Percentiles rank a stretch among this genome's conserved stretches.
Conservation (phyloP, 2,797 vertebrate species). For the Apogon talboti region DNA sequence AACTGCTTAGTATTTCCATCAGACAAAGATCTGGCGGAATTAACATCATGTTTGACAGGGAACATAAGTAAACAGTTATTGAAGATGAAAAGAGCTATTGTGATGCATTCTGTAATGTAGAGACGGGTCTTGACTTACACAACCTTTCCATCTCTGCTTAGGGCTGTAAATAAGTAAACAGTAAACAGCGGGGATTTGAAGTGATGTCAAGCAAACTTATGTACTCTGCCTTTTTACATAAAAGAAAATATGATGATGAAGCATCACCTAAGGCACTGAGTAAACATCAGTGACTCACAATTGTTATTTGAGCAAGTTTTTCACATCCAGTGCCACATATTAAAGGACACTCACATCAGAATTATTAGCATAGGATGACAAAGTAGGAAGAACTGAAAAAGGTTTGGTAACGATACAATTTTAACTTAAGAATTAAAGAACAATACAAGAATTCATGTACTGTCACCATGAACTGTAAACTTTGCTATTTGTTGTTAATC, state of each 20-base stretch:
- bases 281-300: constrained; percentile 29
- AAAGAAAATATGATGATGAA: constrained; percentile 49
- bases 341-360: neutral
- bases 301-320: constrained; percentile 13
- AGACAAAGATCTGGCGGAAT: constrained; percentile 57
- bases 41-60: constrained; percentile 58
- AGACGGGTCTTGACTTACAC: constrained; percentile 52
- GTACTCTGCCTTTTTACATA: constrained; percentile 39
- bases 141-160: constrained; percentile 50
- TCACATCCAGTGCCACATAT: neutral
- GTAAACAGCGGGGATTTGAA: constrained; percentile 50
- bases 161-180: constrained; percentile 66
- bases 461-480: too few relatives aligned
- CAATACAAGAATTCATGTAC: too few relatives aligned
- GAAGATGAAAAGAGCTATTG: constrained; percentile 35
- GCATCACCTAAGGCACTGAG: constrained; percentile 15
- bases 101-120: constrained; percentile 14
- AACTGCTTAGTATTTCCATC: constrained; percentile 65
- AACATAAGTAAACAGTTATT: constrained; percentile 63
- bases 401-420: too few relatives aligned
- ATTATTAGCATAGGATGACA: constrained; percentile 6
- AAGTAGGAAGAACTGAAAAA: neutral
- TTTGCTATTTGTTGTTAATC: too few relatives aligned
- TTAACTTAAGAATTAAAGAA: too few relatives aligned
- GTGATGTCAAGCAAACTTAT: constrained; percentile 51